Evolutionary conservation across 2,888 invertebrate genomes (phyloP).

Genomic region (Brachycybe producta): DNA sequence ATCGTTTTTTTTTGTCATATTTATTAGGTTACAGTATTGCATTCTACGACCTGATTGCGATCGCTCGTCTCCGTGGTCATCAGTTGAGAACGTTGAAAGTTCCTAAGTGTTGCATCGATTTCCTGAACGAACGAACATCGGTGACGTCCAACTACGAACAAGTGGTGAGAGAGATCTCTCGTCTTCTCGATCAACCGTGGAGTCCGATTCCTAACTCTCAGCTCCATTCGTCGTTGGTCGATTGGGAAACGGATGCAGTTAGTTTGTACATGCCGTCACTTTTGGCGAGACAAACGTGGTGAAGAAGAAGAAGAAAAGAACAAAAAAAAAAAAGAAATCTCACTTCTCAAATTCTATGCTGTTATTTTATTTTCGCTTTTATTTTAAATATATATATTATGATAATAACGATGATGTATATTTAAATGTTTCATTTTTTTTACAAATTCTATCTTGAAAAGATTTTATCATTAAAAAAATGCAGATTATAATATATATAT

Average conservation of each 20-base stretch:
- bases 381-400: background rate
- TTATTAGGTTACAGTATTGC: conserved; percentile 50
- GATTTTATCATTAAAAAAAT: too few relatives aligned
- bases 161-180: conserved; percentile 33
- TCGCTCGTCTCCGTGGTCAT: conserved; percentile 46
- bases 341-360: background rate
- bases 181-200: conserved; percentile 45
- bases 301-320: too few relatives aligned
- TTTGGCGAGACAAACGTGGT: conserved; percentile 12
- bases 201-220: conserved; percentile 40
- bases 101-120: conserved; percentile 38
- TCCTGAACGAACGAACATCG: conserved; percentile 1
- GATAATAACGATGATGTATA: background rate
- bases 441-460: too few relatives aligned
- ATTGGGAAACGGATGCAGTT: conserved; percentile 15
- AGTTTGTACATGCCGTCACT: conserved; percentile 17
- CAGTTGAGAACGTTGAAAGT: conserved; percentile 44
- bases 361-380: background rate
- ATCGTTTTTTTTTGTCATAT: too few relatives aligned
- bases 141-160: background rate
- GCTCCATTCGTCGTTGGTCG: conserved; percentile 34
- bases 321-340: too few relatives aligned
- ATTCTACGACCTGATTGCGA: conserved; percentile 49
- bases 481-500: too few relatives aligned
- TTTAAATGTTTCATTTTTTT: background rate